Base-by-base conservation (phyloP, 2,113 vertebrate species). In the Cololabis saira region DNA sequence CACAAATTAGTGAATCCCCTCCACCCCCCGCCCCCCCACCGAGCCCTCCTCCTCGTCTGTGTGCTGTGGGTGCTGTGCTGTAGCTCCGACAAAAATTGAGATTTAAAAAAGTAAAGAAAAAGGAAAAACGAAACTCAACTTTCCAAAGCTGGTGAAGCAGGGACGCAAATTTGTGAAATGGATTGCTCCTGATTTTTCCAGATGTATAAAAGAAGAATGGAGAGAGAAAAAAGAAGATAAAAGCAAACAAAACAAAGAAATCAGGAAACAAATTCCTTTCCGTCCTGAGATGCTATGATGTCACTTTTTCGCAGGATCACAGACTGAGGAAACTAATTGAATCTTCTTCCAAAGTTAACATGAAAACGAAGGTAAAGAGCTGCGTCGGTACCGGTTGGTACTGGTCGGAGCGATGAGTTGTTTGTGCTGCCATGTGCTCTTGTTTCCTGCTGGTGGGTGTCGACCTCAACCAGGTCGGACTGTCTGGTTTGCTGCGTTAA, bases 1-100 rank as follows among this genome's bases (percentile, higher is more conserved):
- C 87, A 90, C 87, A 86, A 81, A 85, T 27, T 90, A 91, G 81
- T 74, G 79, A 80, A 77, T 58, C 33, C 22, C 43, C 42, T 42
- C 75, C 72, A n/a, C 12, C n/a, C 41, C 5, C 30, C 10, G 50
- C 57, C 9, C n/a, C 9, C 15, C 62, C 17, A 63, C 54, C 76
- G 83, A 83, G 44, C 69, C 69, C 42, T 72, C 55, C 71, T 85
- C 65, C 78, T 93, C 53, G 81, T 92, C 82, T 80, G 80, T 91
- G 90, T 92, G 86, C 83, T 82, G 89, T 93, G 87, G 85, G 89
- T 94, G 91, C 92, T 82, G 91, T 93, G 92, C 81, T 82, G 91
- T 92, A 92, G 85, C 90, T 92, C 87, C 85, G 86, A 87, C 85
- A 87, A 86, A 82, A 85, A 73, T 81, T 88, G 78, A 81, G 74